Evolutionary conservation across 2,797 vertebrate species (phyloP).

Genomic region (Scyliorhinus canicula): DNA sequence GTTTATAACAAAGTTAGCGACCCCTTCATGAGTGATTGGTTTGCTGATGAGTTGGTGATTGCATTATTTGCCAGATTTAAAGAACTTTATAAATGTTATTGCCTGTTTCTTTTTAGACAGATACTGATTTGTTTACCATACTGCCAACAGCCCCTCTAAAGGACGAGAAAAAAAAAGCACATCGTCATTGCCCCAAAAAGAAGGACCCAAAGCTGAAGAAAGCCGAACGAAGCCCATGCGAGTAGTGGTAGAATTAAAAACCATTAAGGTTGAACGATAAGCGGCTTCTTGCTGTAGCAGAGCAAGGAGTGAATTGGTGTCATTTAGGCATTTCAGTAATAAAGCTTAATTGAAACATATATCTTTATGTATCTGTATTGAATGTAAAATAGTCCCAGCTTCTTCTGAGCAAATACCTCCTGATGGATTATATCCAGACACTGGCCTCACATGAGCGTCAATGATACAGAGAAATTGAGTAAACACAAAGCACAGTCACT

Average conservation of each 20-base stretch:
- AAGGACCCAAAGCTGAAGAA: constrained; percentile 30
- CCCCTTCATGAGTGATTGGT: not conserved
- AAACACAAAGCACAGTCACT: not conserved
- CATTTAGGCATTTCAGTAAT: not conserved
- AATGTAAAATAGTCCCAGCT: not conserved
- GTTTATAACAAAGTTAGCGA: not conserved
- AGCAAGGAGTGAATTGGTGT: not conserved
- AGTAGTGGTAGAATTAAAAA: not conserved
- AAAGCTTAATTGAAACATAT: constrained; percentile 10
- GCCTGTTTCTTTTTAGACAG: not conserved
- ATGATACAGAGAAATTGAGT: not conserved
- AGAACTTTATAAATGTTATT: no score
- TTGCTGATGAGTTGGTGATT: not conserved
- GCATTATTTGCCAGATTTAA: not conserved
- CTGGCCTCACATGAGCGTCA: not conserved
- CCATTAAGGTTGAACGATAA: not conserved
- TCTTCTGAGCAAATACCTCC: not conserved
- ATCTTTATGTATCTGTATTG: not conserved
- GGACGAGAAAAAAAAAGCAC: not conserved
- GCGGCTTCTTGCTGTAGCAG: not conserved
- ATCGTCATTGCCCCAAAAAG: constrained; percentile 22
- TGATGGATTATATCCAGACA: not conserved
- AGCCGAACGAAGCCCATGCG: constrained; percentile 30
- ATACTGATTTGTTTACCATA: not conserved
- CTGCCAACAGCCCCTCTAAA: not conserved